A percentile compares a stretch with the other conserved stretches of the same genome.
These are phyloP conservation scores for Psittacula derbiana DNA, from an alignment of 2,797 vertebrate genomes.

Conservation along the genomic window DNA sequence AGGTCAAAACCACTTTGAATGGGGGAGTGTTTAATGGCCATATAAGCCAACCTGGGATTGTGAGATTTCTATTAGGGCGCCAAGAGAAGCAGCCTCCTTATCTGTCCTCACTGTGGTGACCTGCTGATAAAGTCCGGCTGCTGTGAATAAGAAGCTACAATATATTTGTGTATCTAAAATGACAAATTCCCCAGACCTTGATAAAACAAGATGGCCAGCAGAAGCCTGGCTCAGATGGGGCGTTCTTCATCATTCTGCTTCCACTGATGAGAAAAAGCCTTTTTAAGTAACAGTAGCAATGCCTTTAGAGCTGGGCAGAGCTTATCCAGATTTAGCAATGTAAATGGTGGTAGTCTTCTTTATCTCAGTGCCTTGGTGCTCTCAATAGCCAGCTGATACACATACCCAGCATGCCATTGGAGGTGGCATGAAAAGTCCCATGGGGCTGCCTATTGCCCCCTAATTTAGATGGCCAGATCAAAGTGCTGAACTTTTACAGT, in stretches of 20 bases:
- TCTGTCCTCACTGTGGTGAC: background rate
- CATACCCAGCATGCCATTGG: background rate
- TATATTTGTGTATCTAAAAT: conserved; percentile 4
- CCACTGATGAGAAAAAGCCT: background rate
- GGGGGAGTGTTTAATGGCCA: background rate
- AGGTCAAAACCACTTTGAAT: background rate
- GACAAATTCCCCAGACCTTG: background rate
- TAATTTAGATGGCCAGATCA: background rate
- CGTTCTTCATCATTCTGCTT: background rate
- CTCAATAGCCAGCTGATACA: background rate
- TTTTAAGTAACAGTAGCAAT: background rate
- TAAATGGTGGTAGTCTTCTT: background rate
- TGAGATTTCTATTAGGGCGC: background rate
- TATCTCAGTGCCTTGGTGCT: background rate
- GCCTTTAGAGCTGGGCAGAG: background rate
- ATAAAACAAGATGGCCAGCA: background rate
- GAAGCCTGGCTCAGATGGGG: background rate
- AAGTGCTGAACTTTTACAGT: background rate
- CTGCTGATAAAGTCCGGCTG: conserved; percentile 43
- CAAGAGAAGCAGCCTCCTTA: background rate
- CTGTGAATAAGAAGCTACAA: background rate
- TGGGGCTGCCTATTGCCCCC: background rate
- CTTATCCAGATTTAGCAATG: background rate
- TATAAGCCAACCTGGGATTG: background rate
- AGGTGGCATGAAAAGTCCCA: background rate